Percentiles rank a stretch among this genome's conserved stretches.
Conservation (phyloP, 30 jellyfish, hydroid and myxozoan genomes). For the Aurelia aurita region DNA sequence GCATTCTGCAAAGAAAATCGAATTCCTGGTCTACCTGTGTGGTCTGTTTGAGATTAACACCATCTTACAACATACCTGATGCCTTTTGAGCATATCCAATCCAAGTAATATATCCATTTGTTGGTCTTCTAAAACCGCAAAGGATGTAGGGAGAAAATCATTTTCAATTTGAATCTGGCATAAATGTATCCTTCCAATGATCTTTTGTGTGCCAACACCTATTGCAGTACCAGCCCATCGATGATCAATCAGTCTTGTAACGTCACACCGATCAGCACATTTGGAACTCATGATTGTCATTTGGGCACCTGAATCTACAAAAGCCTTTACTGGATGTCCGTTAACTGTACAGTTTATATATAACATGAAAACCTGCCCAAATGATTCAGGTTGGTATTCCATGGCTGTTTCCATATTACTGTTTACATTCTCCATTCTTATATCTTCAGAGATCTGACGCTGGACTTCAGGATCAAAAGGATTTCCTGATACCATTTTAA, state of each 20-base stretch:
- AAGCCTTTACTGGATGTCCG: constrained; percentile 99
- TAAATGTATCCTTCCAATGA: constrained; percentile 94
- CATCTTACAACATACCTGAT: constrained; percentile 78
- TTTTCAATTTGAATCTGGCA: constrained; percentile 95
- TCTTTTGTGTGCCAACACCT: constrained; percentile 98
- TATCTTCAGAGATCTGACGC: constrained; percentile 93
- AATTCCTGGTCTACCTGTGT: too few species aligned
- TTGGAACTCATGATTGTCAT: constrained; percentile 98
- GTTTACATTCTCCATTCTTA: constrained; percentile 96
- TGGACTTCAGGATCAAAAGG: constrained; percentile 97
- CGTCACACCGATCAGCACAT: constrained; percentile 97
- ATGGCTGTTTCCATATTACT: constrained; percentile 98
- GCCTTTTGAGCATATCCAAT: constrained; percentile 95
- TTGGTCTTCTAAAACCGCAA: constrained; percentile 91
- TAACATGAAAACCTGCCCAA: constrained; percentile 98
- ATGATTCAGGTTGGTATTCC: constrained; percentile 98
- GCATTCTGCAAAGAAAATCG: too few species aligned
- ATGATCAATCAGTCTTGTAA: constrained; percentile 89
- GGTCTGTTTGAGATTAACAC: too few species aligned
- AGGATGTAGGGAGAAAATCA: constrained; percentile 88
- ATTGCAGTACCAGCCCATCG: constrained; percentile 99
- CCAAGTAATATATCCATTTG: constrained; percentile 98
- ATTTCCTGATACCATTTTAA: constrained; percentile 91
- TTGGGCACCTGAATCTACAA: constrained; percentile 99
- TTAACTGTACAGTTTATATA: constrained; percentile 91